phyloP scores from a whole-genome alignment of 2,888 invertebrate genomes.

The Oscheius sp. region DNA sequence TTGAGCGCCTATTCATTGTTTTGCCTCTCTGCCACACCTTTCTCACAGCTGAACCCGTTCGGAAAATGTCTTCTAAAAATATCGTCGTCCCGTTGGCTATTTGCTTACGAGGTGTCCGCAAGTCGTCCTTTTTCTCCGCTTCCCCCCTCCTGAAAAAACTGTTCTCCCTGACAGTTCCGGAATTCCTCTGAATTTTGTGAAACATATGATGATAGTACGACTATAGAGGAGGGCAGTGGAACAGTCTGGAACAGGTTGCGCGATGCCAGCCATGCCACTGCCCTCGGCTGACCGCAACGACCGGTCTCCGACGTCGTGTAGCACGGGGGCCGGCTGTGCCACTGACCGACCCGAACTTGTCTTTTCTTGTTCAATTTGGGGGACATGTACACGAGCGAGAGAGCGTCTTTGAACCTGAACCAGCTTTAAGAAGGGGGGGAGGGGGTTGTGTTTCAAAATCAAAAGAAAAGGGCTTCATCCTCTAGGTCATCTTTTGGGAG shows the following conservation, averaged over 20 bases:
- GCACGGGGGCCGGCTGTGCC: not conserved
- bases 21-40: constrained; percentile 9
- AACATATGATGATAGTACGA: not conserved
- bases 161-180: not conserved
- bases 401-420: too few species aligned
- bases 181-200: not conserved
- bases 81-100: not conserved
- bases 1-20: constrained; percentile 9
- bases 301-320: constrained; percentile 21
- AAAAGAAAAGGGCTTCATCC: too few species aligned
- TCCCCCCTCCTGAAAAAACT: constrained; percentile 3
- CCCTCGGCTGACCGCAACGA: constrained; percentile 34
- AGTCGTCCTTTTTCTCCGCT: constrained; percentile 18
- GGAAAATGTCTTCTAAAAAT: constrained; percentile 14
- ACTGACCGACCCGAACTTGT: too few species aligned
- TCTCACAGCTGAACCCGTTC: constrained; percentile 6
- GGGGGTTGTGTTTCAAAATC: too few species aligned
- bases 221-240: too few species aligned
- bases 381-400: too few species aligned
- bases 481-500: too few species aligned
- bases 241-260: constrained; percentile 22
- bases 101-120: constrained; percentile 29
- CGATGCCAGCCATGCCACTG: constrained; percentile 10
- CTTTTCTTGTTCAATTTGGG: too few species aligned
- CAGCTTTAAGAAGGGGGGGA: too few species aligned